Evolutionary conservation across 2,888 invertebrate species (phyloP), one percentile per base, ranked within the genome.

Genomic region (Yponomeuta sedellus): DNA sequence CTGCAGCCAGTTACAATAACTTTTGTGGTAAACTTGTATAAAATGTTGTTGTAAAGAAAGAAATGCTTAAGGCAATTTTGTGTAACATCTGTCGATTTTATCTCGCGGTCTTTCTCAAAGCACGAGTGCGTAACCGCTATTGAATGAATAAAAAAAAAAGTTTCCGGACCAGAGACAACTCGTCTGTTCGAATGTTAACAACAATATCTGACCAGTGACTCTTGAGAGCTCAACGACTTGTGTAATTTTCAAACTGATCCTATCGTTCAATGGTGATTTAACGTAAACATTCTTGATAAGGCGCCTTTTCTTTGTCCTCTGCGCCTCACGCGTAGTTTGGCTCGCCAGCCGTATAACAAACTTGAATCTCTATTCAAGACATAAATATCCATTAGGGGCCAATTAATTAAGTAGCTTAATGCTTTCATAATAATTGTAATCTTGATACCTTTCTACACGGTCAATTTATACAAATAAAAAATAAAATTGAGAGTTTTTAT

Each of bases 161-260:
- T 16, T 52, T 16, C 44, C 44, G 44, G 44, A 52, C 16, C 2
- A 12, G 16, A 52, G 16, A 16, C 16, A 52, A 52, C 44, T 52
- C 11, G 11, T 44, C 44, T 52, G 44, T 44, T 44, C 44, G 44
- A 44, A 44, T 44, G 44, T 52, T 52, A 52, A 52, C 44, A 52
- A 52, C 44, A 52, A 52, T 52, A 52, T 52, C 44, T 52, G 44
- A 52, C 44, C 44, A 52, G 44, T 52, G 44, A 52, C 44, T 52
- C 44, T 52, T 16, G 44, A 52, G 44, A 52, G 16, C 44, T 52
- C 44, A 52, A 52, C 44, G 44, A 52, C 44, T 12, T 52, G 44
- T 52, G 44, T 52, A 16, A 52, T 52, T 52, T 52, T 52, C 44
- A 16, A 52, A 34, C 12, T 16, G 10, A 52, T 52, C 44, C 16